A percentile compares a stretch with the other conserved stretches of the same genome.
These are phyloP conservation scores for Diadegma fenestrale DNA, from an alignment of 2,888 invertebrate genomes.

Conservation along the genomic window DNA sequence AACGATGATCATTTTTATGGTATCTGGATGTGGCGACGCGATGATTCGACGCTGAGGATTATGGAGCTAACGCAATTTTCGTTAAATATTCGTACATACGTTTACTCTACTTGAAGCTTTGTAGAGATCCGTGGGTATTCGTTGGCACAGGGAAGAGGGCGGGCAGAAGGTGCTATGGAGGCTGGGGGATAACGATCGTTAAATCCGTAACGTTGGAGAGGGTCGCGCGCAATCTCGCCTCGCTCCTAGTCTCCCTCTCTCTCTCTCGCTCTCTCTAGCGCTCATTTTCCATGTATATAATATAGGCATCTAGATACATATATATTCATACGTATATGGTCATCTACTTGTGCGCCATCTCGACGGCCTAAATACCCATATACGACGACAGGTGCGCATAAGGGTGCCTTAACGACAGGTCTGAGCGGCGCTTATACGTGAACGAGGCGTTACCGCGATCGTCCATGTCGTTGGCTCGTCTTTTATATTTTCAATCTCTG, in stretches of 20 bases:
- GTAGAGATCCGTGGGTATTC: conserved; percentile 7
- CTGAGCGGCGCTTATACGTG: conserved; percentile 70
- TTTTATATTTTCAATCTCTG: conserved; percentile 24
- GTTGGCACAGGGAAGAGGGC: conserved; percentile 22
- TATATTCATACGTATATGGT: conserved; percentile 32
- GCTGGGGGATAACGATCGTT: conserved; percentile 69
- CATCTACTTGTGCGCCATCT: conserved; percentile 48
- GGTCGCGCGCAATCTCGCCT: conserved; percentile 43
- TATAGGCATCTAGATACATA: background rate
- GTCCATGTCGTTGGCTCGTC: conserved; percentile 37
- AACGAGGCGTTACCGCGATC: conserved; percentile 71
- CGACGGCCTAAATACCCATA: conserved; percentile 60
- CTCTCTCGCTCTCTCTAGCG: background rate
- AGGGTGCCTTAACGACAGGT: conserved; percentile 61
- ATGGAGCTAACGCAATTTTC: background rate
- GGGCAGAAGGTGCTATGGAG: conserved; percentile 46
- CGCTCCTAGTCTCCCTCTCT: background rate
- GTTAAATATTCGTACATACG: conserved; percentile 23
- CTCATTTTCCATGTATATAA: background rate
- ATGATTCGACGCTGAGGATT: background rate
- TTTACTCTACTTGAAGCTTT: background rate
- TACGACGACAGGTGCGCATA: conserved; percentile 63
- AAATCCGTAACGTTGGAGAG: conserved; percentile 64
- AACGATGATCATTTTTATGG: background rate
- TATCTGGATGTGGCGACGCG: background rate